Base-by-base conservation (phyloP, 2,797 vertebrate genomes). In the Lepilemur ruficaudatus region DNA sequence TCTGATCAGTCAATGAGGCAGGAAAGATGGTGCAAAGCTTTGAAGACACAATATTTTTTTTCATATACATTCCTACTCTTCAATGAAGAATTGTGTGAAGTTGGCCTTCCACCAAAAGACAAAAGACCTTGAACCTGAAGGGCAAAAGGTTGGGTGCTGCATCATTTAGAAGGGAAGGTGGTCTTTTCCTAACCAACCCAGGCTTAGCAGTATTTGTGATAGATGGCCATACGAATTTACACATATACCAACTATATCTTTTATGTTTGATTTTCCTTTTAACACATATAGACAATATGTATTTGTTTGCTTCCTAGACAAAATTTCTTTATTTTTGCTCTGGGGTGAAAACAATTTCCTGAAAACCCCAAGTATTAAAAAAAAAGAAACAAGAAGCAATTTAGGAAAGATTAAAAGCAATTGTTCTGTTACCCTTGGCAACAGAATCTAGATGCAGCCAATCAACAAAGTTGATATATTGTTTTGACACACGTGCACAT, bases 381-480 rank as follows among this genome's bases (percentile, higher is more conserved):
- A 98, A 97, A 95, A 98, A 97, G 95, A 95, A 96, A 94, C 52
- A 96, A 98, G 91, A 94, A 98, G 97, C 98, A 98, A 99, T 99
- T 99, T 98, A 98, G 96, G 83, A 97, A 95, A 98, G 98, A 99
- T 99, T 99, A 99, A 99, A 98, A 99, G 97, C 98, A 98, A 99
- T 98, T 99, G 98, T 99, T 99, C 98, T 55, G 98, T 99, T 99
- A 97, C 99, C 99, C 98, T 96, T 98, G 98, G 99, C 98, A 99
- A 99, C 99, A 86, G 69, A 97, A 96, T 98, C 98, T 97, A 98
- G 98, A 98, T 98, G 98, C 98, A 98, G 98, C 98, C 98, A 99
- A 98, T 98, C 98, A 99, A 98, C 97, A 98, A 98, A 98, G 98
- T 95, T 99, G 98, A 99, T 98, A 98, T 88, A 98, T 98, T 99